These are phyloP conservation scores for Scaptomyza cyrtandrae DNA, from an alignment of 2,888 invertebrate species.

Conservation along the genomic window DNA sequence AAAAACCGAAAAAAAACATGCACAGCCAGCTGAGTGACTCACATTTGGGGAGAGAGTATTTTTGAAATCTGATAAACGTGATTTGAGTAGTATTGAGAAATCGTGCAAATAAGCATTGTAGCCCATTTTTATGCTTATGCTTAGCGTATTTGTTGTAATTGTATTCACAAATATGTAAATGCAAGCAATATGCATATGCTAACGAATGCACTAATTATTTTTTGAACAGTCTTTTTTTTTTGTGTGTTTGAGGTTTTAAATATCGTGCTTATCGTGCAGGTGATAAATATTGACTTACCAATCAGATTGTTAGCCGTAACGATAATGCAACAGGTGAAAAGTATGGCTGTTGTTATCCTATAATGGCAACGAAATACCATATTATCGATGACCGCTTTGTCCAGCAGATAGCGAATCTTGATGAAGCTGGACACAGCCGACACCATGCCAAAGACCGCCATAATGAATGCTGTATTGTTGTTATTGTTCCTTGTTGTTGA, in stretches of 20 bases:
- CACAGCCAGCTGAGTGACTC: constrained; percentile 45
- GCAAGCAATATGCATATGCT: constrained; percentile 46
- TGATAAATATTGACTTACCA: constrained; percentile 87
- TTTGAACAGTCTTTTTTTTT: constrained; percentile 28
- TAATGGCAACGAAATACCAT: constrained; percentile 95
- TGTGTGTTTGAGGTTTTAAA: too few species aligned
- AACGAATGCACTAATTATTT: constrained; percentile 54
- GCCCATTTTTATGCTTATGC: constrained; percentile 38
- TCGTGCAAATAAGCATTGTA: constrained; percentile 23
- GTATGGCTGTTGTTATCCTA: constrained; percentile 93
- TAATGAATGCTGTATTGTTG: constrained; percentile 79
- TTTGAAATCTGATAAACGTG: constrained; percentile 66
- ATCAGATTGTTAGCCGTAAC: constrained; percentile 95
- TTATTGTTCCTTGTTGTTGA: constrained; percentile 49
- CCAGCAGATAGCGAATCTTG: constrained; percentile 94
- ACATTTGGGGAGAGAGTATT: constrained; percentile 53
- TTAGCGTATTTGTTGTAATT: constrained; percentile 46
- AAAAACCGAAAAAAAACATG: not conserved
- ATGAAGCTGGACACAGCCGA: constrained; percentile 95
- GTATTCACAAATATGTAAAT: constrained; percentile 29
- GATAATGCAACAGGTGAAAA: constrained; percentile 94
- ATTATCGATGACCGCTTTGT: constrained; percentile 95
- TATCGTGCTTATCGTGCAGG: constrained; percentile 16
- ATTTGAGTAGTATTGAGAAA: constrained; percentile 44
- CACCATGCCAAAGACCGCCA: constrained; percentile 93